phyloP scores from a whole-genome alignment of 1,140 invertebrate genomes.

The Lordiphosa mommai region DNA sequence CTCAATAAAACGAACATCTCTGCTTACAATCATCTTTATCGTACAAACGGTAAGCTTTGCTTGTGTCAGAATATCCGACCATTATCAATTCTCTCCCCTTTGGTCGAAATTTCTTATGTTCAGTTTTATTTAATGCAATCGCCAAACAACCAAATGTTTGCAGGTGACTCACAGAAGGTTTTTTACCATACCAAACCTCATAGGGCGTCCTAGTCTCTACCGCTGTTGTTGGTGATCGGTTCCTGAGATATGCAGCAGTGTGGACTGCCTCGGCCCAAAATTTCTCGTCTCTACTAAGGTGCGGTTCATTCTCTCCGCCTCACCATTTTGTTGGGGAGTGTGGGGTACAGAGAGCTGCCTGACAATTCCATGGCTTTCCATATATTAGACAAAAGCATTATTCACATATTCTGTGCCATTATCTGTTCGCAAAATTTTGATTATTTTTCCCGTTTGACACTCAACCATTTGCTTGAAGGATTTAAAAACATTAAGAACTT shows the following conservation, averaged over 20 bases:
- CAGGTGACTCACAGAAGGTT: neutral
- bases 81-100: slow-evolving; percentile 2
- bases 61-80: neutral
- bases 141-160: neutral
- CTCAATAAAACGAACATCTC: neutral
- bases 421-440: no score
- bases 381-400: neutral
- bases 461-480: no score
- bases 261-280: neutral
- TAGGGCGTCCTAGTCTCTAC: neutral
- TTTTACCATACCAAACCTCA: neutral
- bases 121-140: neutral
- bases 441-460: no score
- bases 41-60: neutral
- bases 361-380: neutral
- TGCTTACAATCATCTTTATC: neutral
- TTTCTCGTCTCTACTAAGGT: no score
- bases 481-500: no score
- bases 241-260: neutral
- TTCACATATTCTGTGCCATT: no score
- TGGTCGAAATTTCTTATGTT: slow-evolving; percentile 1
- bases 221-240: neutral
- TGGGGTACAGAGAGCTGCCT: neutral
- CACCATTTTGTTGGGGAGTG: neutral
- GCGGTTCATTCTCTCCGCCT: no score